phyloP scores from a whole-genome alignment of 2,888 invertebrate species.

The Pycnomerus fuliginosus region DNA sequence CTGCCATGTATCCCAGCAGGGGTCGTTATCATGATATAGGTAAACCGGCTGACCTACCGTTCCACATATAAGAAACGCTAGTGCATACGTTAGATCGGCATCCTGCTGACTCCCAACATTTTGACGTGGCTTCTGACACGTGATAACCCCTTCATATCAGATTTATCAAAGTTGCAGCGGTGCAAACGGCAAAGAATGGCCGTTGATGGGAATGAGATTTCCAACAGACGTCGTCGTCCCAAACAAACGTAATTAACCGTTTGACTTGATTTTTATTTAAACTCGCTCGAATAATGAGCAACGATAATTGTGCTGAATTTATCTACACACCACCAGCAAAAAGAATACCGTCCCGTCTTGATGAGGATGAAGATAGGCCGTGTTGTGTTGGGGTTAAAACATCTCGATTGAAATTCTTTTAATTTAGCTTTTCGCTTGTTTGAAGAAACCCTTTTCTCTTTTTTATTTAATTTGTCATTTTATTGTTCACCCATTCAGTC shows the following conservation, averaged over 20 bases:
- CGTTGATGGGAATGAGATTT: too few species aligned
- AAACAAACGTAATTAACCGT: constrained; percentile 43
- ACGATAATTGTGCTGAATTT: constrained; percentile 37
- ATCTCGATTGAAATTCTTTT: constrained; percentile 50
- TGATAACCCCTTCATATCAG: constrained; percentile 1
- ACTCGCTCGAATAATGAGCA: constrained; percentile 40
- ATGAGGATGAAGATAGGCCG: constrained; percentile 24
- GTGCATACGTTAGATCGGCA: too few species aligned
- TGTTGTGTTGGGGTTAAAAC: constrained; percentile 28
- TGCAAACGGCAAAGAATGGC: too few species aligned
- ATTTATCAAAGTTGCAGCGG: too few species aligned
- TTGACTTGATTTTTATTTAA: constrained; percentile 46
- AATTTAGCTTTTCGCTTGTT: constrained; percentile 50
- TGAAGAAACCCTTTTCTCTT: constrained; percentile 47
- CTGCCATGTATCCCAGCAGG: constrained; percentile 13
- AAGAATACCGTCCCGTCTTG: constrained; percentile 11
- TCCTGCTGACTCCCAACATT: constrained; percentile 4
- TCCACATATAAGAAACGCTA: constrained; percentile 9
- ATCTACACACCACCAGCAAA: constrained; percentile 28
- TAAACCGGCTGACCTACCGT: constrained; percentile 12
- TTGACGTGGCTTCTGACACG: constrained; percentile 6
- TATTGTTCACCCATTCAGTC: constrained; percentile 46
- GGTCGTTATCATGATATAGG: constrained; percentile 14
- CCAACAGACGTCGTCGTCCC: constrained; percentile 15
- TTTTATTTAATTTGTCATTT: constrained; percentile 53